Conservation (phyloP, 2,888 invertebrate species). For the Dastarcus helophoroides region DNA sequence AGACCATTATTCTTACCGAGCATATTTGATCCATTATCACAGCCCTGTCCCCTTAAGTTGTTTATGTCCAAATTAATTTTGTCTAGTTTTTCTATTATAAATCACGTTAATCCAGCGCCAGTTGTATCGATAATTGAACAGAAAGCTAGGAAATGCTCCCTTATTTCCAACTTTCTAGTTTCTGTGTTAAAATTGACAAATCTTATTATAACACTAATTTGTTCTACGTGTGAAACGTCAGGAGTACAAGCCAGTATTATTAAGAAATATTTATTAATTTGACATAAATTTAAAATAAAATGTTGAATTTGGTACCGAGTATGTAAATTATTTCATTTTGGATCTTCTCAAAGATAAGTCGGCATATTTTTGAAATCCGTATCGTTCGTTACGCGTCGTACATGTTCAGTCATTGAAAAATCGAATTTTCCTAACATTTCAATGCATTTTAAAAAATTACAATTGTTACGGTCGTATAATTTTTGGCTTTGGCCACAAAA, state of each 20-base stretch:
- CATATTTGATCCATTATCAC: constrained; percentile 18
- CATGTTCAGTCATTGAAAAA: constrained; percentile 15
- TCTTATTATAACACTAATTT: constrained; percentile 19
- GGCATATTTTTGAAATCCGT: constrained; percentile 11
- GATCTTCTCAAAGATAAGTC: constrained; percentile 6
- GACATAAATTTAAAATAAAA: too few relatives aligned
- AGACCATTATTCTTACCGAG: constrained; percentile 17
- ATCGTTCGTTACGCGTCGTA: constrained; percentile 9
- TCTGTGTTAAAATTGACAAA: constrained; percentile 15
- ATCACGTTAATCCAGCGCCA: constrained; percentile 13
- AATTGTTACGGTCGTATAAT: constrained; percentile 13
- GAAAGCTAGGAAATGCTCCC: constrained; percentile 15
- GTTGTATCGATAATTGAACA: constrained; percentile 12
- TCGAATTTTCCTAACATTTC: constrained; percentile 16
- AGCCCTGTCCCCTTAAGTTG: constrained; percentile 14
- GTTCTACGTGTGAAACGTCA: constrained; percentile 18
- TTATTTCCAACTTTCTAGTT: constrained; percentile 12
- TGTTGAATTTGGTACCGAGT: constrained; percentile 4
- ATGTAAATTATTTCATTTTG: constrained; percentile 13
- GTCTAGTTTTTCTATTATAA: constrained; percentile 12
- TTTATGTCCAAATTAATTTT: constrained; percentile 10
- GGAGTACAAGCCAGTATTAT: constrained; percentile 21
- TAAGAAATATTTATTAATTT: constrained; percentile 18
- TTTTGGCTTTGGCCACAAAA: constrained; percentile 11
- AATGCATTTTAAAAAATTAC: constrained; percentile 16